A percentile compares a stretch with the other conserved stretches of the same genome.
Conservation (phyloP, 2,113 vertebrate genomes). For the Rhodinocichla rosea region DNA sequence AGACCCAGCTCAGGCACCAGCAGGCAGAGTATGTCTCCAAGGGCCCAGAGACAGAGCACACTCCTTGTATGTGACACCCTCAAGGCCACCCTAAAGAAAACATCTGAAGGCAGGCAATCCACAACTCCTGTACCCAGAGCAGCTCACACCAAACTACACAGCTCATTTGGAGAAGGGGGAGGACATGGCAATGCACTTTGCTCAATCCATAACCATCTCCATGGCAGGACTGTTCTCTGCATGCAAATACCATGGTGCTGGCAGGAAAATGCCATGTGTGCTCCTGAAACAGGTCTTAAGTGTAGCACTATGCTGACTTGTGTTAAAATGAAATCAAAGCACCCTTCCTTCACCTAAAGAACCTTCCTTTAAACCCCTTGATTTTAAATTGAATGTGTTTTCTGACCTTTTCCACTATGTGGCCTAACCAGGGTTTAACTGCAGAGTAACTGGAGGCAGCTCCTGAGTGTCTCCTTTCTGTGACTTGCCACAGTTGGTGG, state of each 20-base stretch:
- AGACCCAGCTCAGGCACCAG: background rate
- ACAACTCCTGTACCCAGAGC: background rate
- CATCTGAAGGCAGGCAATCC: background rate
- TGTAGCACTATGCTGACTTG: background rate
- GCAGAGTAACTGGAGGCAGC: background rate
- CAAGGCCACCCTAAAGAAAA: background rate
- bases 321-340: background rate
- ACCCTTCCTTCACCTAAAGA: background rate
- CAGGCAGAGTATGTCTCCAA: background rate
- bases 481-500: background rate
- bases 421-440: background rate
- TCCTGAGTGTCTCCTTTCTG: background rate
- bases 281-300: background rate
- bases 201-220: background rate
- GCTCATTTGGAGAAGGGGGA: background rate
- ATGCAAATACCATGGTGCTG: rapidly evolving
- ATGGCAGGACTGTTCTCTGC: background rate
- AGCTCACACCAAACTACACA: background rate
- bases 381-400: background rate
- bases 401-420: background rate
- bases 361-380: background rate
- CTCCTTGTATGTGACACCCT: background rate
- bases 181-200: background rate
- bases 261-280: rapidly evolving
- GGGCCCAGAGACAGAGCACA: background rate